phyloP scores from a whole-genome alignment of 1,140 invertebrate species.

The Geopemphigus sp. region DNA sequence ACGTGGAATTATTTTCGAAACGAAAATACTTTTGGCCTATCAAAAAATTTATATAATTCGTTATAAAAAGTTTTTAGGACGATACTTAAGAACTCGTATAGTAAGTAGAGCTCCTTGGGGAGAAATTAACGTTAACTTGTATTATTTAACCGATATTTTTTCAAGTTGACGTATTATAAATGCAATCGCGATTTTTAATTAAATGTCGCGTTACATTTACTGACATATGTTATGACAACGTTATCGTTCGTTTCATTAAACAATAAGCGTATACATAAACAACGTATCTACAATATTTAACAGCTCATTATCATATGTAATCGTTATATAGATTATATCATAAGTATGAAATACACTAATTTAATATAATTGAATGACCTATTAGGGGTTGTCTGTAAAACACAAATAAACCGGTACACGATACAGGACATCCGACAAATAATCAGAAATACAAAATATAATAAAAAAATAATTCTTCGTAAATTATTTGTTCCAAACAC shows the following conservation, averaged over 20 bases:
- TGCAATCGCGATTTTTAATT: background rate
- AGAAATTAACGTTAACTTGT: background rate
- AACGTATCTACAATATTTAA: no score
- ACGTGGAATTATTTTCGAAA: background rate
- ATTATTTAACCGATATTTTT: slow-evolving; percentile 1
- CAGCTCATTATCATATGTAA: no score
- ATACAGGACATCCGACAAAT: no score
- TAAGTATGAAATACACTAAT: background rate
- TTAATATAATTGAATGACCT: background rate
- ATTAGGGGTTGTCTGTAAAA: background rate
- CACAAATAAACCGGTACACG: no score
- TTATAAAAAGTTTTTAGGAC: background rate
- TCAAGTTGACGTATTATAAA: background rate
- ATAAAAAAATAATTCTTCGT: no score
- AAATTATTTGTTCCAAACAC: background rate
- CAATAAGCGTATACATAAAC: no score
- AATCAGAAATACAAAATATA: no score
- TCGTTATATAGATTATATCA: background rate
- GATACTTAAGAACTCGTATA: background rate
- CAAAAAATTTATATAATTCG: background rate
- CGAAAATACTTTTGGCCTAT: background rate
- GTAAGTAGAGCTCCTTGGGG: background rate
- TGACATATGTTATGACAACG: background rate
- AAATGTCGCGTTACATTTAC: background rate
- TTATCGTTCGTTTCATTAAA: background rate